phyloP scores from a whole-genome alignment of 30 jellyfish, hydroid and myxozoan species.

The Turritopsis rubra region DNA sequence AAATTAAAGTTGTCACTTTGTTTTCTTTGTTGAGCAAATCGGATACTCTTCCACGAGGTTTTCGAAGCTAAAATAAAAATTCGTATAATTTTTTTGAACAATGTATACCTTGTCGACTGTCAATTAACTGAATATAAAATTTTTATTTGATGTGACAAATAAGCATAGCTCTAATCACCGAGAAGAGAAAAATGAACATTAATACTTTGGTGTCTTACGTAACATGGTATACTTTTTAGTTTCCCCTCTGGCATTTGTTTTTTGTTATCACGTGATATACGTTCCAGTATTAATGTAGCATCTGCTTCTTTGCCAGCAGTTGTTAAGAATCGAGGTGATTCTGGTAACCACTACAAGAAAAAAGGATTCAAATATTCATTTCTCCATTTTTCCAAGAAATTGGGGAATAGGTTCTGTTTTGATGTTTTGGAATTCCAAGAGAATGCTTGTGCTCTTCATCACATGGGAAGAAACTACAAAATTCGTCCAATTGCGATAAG shows the following conservation, averaged over 20 bases:
- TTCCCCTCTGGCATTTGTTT: constrained; percentile 30
- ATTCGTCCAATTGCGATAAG: no score
- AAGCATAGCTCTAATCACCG: no score
- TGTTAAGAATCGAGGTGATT: constrained; percentile 37
- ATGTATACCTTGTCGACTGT: not conserved
- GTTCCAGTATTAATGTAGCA: constrained; percentile 19
- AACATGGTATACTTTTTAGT: constrained; percentile 10
- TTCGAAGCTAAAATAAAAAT: constrained; percentile 6
- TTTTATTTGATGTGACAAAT: no score
- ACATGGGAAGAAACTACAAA: no score
- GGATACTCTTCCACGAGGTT: constrained; percentile 11
- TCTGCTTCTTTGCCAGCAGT: constrained; percentile 32
- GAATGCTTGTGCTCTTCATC: no score
- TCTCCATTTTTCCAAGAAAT: not conserved
- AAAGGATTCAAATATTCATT: not conserved
- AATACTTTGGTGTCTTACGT: not conserved
- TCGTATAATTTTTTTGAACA: not conserved
- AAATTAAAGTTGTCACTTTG: not conserved
- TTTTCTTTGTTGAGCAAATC: not conserved
- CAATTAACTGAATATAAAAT: no score
- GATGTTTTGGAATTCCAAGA: no score
- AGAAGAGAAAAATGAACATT: no score
- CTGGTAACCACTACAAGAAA: constrained; percentile 49
- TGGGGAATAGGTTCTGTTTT: not conserved
- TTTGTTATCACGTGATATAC: constrained; percentile 23